phyloP scores from a whole-genome alignment of 2,797 vertebrate genomes.

The Sciurus vulgaris region DNA sequence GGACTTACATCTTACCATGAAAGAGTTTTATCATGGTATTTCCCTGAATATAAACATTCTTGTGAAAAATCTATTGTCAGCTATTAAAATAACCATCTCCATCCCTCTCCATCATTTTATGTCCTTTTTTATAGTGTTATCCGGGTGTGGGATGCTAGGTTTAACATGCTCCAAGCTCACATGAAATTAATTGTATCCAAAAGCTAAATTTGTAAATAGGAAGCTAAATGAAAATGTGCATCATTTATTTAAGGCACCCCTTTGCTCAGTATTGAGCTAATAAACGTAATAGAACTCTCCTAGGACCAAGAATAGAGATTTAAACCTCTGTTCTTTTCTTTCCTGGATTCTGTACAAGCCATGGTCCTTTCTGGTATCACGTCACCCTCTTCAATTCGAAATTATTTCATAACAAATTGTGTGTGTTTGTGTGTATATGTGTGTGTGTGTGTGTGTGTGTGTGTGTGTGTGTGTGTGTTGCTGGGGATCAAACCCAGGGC shows the following conservation, averaged over 20 bases:
- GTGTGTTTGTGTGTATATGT: too few relatives aligned
- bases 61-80: conserved; percentile 1
- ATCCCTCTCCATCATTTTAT: neutral
- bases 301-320: neutral
- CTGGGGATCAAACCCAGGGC: neutral
- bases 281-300: neutral
- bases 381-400: conserved; percentile 7
- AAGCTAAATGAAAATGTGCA: conserved; percentile 18
- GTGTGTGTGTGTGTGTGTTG: too few relatives aligned
- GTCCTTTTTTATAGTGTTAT: neutral
- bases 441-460: too few relatives aligned
- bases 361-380: neutral
- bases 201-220: conserved; percentile 17
- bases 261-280: neutral
- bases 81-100: conserved; percentile 46
- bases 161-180: neutral
- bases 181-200: conserved; percentile 37
- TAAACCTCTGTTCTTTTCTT: neutral
- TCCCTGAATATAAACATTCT: conserved; percentile 31
- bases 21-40: neutral
- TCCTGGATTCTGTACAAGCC: neutral
- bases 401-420: neutral
- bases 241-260: neutral
- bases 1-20: neutral
- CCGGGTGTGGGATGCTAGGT: neutral